Evolutionary conservation across 2,888 invertebrate species (phyloP).

Genomic region (Carterocephalus palaemon): DNA sequence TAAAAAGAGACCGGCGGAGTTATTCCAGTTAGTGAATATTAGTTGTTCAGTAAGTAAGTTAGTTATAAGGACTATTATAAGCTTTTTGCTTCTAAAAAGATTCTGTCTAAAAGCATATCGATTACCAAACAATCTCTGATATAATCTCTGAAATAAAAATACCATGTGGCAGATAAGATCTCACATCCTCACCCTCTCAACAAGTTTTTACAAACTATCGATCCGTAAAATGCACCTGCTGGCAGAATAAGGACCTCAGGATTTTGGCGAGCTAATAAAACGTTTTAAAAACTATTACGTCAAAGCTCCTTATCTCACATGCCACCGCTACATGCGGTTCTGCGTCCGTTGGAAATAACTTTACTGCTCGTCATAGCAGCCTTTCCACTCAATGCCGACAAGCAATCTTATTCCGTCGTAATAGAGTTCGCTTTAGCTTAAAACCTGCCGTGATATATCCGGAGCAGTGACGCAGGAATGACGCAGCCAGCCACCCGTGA

Average conservation of each 20-base stretch:
- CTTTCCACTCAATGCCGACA: not conserved
- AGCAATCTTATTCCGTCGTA: not conserved
- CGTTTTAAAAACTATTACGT: slow-evolving; percentile 23
- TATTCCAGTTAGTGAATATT: too few relatives aligned
- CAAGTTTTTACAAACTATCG: not conserved
- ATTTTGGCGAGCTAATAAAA: slow-evolving; percentile 15
- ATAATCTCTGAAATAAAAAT: too few relatives aligned
- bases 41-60: too few relatives aligned
- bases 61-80: too few relatives aligned
- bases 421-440: slow-evolving; percentile 6
- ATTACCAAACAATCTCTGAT: too few relatives aligned
- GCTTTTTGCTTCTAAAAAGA: too few relatives aligned
- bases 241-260: slow-evolving; percentile 4
- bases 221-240: not conserved
- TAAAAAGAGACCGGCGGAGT: too few relatives aligned
- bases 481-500: slow-evolving; percentile 44
- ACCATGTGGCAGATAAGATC: too few relatives aligned
- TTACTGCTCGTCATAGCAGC: slow-evolving; percentile 22
- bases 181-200: too few relatives aligned
- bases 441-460: slow-evolving; percentile 17
- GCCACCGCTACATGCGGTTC: slow-evolving; percentile 22
- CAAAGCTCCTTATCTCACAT: slow-evolving; percentile 21
- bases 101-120: too few relatives aligned
- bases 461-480: slow-evolving; percentile 35
- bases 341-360: slow-evolving; percentile 25